phyloP scores from a whole-genome alignment of 2,113 vertebrate species.

The Electrona antarctica region DNA sequence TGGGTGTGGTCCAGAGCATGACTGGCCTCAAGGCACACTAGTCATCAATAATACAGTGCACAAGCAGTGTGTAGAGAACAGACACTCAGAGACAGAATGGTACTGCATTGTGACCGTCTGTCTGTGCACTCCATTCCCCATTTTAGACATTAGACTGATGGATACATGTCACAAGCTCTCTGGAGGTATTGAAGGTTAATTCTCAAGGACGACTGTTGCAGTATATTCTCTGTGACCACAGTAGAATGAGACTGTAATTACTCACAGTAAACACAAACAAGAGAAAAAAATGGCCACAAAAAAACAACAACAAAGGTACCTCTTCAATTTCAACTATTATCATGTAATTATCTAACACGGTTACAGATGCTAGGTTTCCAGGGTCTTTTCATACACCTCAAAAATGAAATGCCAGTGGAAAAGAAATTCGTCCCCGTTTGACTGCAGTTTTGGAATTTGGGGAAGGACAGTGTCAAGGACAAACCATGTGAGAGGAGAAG shows the following conservation, averaged over 20 bases:
- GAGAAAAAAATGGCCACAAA: slow-evolving; percentile 24
- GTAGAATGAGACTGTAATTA: slow-evolving; percentile 11
- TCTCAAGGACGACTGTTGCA: slow-evolving; percentile 50
- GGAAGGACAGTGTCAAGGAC: slow-evolving; percentile 69
- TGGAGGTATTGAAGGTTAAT: slow-evolving; percentile 30
- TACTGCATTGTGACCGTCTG: not conserved
- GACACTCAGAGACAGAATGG: slow-evolving; percentile 9
- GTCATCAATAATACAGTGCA: slow-evolving; percentile 66
- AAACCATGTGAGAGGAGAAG: not conserved
- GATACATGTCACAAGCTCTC: slow-evolving; percentile 32
- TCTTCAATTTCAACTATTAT: no score
- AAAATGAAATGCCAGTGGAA: slow-evolving; percentile 11
- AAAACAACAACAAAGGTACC: no score
- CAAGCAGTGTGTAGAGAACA: slow-evolving; percentile 28
- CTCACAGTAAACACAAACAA: not conserved
- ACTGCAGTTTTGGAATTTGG: slow-evolving; percentile 35
- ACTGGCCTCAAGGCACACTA: slow-evolving; percentile 40
- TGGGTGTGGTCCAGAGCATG: slow-evolving; percentile 17
- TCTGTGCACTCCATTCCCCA: not conserved
- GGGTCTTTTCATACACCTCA: slow-evolving; percentile 18
- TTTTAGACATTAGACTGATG: slow-evolving; percentile 14
- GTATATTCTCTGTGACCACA: slow-evolving; percentile 25
- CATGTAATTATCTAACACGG: no score
- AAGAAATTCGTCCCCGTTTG: slow-evolving; percentile 3
- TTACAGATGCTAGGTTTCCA: not conserved